Percentiles rank a stretch among this genome's conserved stretches.
Evolutionary conservation across 2,113 vertebrate genomes (phyloP).

Genomic region (Rhea americana): DNA sequence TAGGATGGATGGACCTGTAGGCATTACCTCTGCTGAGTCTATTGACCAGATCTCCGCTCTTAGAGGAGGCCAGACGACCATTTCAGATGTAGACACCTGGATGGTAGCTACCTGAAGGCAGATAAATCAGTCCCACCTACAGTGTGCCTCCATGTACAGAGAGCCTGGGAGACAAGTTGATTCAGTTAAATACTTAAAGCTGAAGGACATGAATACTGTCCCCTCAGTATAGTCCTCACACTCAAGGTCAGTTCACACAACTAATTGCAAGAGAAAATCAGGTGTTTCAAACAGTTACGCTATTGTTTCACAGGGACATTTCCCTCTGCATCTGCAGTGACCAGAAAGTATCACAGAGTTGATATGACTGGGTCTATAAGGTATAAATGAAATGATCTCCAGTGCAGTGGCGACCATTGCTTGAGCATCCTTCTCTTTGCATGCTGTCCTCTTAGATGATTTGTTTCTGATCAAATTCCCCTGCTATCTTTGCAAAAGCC

Average conservation of each 20-base stretch:
- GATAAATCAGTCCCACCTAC: not conserved
- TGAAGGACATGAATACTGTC: not conserved
- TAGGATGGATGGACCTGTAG: not conserved
- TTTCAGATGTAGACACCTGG: not conserved
- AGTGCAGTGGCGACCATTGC: not conserved
- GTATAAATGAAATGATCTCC: accelerated
- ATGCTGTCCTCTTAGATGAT: not conserved
- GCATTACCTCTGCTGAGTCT: not conserved
- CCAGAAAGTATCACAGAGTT: no score
- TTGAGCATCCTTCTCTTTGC: not conserved
- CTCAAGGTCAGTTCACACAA: no score
- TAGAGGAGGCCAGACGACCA: not conserved
- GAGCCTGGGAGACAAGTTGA: not conserved
- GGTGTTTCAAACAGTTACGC: no score
- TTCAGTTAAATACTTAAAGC: not conserved
- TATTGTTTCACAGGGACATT: no score
- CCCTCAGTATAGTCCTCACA: not conserved
- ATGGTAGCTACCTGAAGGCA: not conserved
- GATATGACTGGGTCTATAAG: no score
- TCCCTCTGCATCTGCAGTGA: no score
- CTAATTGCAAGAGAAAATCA: no score
- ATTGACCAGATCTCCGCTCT: not conserved
- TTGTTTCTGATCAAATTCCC: not conserved
- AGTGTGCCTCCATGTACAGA: not conserved
- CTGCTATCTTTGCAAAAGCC: not conserved